Base-by-base conservation (phyloP, 2,888 invertebrate genomes). In the Sepiola atlantica region DNA sequence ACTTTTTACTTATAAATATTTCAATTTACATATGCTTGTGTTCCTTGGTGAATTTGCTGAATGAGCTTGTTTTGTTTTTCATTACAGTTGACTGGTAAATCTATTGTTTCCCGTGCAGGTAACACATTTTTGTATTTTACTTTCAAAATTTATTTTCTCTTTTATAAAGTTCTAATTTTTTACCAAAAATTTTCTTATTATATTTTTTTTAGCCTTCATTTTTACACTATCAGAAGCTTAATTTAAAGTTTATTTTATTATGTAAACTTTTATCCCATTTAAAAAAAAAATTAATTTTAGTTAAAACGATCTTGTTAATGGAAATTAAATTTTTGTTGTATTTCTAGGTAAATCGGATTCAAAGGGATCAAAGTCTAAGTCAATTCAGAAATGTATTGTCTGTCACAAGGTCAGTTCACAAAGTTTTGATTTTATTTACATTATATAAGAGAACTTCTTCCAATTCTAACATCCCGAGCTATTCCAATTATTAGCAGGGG, bases 351-450 rank as follows among this genome's bases (percentile, higher is more conserved):
- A 77, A 77, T n/a, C 77, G 32, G 77, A 77, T 61, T 45, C 91
- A 32, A 90, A 94, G 24, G 95, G 95, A 94, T 55, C 94, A 0
- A 94, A 94, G 61, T 93, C 94, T n/a, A 94, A 95, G 21, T 95
- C 95, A 94, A 95, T 95, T 28, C 96, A 96, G 95, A 96, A 95
- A 28, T 97, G 96, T 95, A 96, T 97, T 94, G 96, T 97, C 0
- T 97, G 96, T 95, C 94, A 95, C 16, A 97, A 96, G 96, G 97
- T 97, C 94, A 93, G 94, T 16, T 28, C 54, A 91, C 28, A 35
- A 45, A 18, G 21, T 45, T 91, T 54, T 21, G n/a, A 21, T 20
- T 61, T 24, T 61, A 61, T 61, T 61, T 61, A 24, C 61, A 24
- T 24, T 61, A 61, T 8, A 24, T 61, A 61, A 61, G 24, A 61